Evolutionary conservation across 2,888 invertebrate species (phyloP), one percentile per base, ranked within the genome.

Genomic region (Lasioglossum vierecki): DNA sequence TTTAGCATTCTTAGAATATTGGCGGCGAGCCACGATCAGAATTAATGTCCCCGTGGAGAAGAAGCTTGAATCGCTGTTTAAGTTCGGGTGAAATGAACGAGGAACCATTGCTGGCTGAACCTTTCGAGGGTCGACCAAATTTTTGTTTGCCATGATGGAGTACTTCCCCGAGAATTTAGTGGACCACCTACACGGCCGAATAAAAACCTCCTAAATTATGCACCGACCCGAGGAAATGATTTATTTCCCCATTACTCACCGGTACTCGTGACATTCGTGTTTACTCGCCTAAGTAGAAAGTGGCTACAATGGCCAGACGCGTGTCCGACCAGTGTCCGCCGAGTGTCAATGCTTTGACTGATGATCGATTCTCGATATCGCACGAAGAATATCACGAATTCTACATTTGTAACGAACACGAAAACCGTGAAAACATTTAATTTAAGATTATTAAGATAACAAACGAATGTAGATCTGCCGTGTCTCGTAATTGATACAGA

Each of bases 1-100:
- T 68, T 68, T 68, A 68, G 68, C 9, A 39, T 68, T 68, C 68
- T 39, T n/a, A 68, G 68, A 68, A 68, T 68, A 68, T 39, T 66
- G 66, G 66, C 66, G 66, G 3, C 66, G 35, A 35, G 66, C 66
- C 66, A 63, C 60, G 60, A n/a, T 30, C 60, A 1, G 60, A 63
- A 63, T 30, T 30, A 63, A 63, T 63, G 60, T 63, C 26, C 15
- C 60, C 26, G 2, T 2, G 60, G 6, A 26, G 6, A 63, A 63
- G 60, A 63, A 30, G 60, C 60, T 63, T 6, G 60, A 15, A 26
- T 63, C 60, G 60, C 60, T 30, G 60, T 63, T 60, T 63, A 63
- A 63, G 26, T 30, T 53, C 60, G 60, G 5, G 4, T 30, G 30
- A 53, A 53, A n/a, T 53, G 53, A 53, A 53, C 22, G 53, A 53